These are phyloP conservation scores for Leontopithecus rosalia DNA, from an alignment of 2,797 vertebrate genomes.

Conservation along the genomic window DNA sequence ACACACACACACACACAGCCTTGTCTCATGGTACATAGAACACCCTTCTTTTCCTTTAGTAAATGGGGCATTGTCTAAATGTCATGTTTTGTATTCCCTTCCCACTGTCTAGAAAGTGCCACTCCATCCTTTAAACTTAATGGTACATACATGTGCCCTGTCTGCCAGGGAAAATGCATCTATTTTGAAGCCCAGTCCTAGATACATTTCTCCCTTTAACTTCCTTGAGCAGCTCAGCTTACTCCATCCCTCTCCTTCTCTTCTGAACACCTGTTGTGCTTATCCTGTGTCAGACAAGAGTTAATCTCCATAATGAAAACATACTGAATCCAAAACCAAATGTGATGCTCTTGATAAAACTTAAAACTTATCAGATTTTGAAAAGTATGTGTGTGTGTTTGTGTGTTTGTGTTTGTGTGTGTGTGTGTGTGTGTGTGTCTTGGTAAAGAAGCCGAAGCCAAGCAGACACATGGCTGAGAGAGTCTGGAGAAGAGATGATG, in stretches of 20 bases:
- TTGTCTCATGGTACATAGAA: neutral
- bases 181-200: too few relatives aligned
- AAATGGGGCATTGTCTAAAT: neutral
- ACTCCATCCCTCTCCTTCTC: neutral
- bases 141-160: accelerated
- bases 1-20: neutral
- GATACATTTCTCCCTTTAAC: neutral
- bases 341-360: neutral
- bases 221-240: neutral
- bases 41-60: neutral
- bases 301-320: neutral
- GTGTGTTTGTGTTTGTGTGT: neutral
- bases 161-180: neutral
- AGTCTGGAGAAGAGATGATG: neutral
- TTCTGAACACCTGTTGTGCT: neutral
- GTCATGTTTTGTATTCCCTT: neutral
- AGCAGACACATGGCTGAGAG: neutral
- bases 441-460: neutral
- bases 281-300: neutral
- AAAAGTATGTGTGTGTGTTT: neutral
- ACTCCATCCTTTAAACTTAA: neutral
- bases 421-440: neutral
- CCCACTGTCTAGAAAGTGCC: neutral
- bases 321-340: neutral
- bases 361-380: neutral